Evolutionary conservation across 2,797 vertebrate species (phyloP), one percentile per base, ranked within the genome.

Genomic region (Chiloscyllium punctatum): DNA sequence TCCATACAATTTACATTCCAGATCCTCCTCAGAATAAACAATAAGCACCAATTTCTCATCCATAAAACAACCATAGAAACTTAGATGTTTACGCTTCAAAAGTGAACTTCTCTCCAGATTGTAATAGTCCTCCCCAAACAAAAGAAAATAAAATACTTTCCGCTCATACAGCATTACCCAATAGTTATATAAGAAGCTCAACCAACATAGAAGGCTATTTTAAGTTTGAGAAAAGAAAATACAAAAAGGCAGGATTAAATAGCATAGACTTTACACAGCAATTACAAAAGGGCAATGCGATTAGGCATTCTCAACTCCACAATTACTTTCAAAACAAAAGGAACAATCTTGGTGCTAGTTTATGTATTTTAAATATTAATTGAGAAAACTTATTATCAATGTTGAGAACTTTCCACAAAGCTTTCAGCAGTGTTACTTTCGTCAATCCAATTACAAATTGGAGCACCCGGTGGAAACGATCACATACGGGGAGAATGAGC

Each of bases 161-260:
- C 48, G 91, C 91, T 94, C 33, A 68, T 94, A 37, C 62, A 94
- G 62, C 37, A 69, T 94, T 94, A 94, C 25, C 66, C n/a, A 94
- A 21, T 68, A 71, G 91, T 69, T 15, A 69, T 4, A 68, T 21
- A 68, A 71, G 91, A 69, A 68, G 37, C 37, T 69, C n/a, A 94
- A 37, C 1, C 21, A 71, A 94, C 62, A 94, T 16, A 90, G 53
- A 94, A 3, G 66, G 57, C 57, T 57, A 57, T 57, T 57, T 94
- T 66, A 68, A 94, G 37, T n/a, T 69, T 71, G n/a, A 69, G n/a
- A 94, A 8, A 68, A 33, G 27, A 91, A 42, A 92, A 37, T 5
- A 69, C 91, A 53, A 42, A 42, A 88, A 91, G 18, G 33, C 53
- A 62, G 53, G 37, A 91, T 71, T 48, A 68, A 42, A 25, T 23